Percentiles rank a stretch among this genome's conserved stretches.
Evolutionary conservation across 1,140 invertebrate genomes (phyloP).

Genomic region (Heliconius hewitsoni): DNA sequence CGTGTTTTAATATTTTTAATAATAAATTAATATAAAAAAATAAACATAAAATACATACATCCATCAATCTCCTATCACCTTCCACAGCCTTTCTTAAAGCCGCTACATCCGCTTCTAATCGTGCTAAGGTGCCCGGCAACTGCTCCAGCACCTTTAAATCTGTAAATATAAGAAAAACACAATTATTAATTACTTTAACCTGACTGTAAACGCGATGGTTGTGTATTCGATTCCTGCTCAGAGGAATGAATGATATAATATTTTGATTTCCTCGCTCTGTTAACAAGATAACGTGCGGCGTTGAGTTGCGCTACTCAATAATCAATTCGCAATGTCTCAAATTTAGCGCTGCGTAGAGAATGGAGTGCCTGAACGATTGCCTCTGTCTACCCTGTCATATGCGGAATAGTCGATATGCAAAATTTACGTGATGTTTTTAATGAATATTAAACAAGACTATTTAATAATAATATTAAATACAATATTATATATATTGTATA

Average conservation of each 20-base stretch:
- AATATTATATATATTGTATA: too few relatives aligned
- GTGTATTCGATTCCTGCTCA: too few relatives aligned
- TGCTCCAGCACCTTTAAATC: slow-evolving; percentile 75
- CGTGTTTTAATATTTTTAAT: too few relatives aligned
- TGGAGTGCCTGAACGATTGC: neutral
- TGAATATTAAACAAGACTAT: too few relatives aligned
- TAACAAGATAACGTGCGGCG: neutral
- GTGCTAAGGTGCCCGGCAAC: slow-evolving; percentile 64
- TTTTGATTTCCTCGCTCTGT: too few relatives aligned
- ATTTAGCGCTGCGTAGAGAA: neutral
- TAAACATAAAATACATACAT: slow-evolving; percentile 49
- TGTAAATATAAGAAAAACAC: slow-evolving; percentile 21
- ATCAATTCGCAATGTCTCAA: neutral
- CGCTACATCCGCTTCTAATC: slow-evolving; percentile 72
- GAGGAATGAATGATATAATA: too few relatives aligned
- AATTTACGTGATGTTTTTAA: too few relatives aligned
- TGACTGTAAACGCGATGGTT: too few relatives aligned
- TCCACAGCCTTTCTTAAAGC: slow-evolving; percentile 70
- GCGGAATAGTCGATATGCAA: too few relatives aligned
- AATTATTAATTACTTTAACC: neutral
- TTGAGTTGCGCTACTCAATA: neutral
- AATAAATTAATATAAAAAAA: neutral
- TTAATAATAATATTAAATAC: too few relatives aligned
- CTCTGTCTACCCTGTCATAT: neutral
- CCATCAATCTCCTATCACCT: slow-evolving; percentile 60